A percentile compares a stretch with the other conserved stretches of the same genome.
Conservation (phyloP, 2,113 vertebrate species). For the Opisthocomus hoazin region DNA sequence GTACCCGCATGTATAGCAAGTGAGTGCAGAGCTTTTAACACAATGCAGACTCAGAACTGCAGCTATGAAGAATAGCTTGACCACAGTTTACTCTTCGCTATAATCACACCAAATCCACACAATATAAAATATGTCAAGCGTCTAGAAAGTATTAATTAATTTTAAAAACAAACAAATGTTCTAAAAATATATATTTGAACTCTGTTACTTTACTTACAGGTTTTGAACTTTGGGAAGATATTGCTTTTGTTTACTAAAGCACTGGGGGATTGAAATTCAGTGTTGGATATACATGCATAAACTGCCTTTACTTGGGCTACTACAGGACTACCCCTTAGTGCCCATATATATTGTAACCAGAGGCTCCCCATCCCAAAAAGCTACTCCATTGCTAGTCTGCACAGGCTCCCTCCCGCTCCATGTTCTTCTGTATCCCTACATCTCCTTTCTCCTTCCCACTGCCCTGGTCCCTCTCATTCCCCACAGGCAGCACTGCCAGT, state of each 20-base stretch:
- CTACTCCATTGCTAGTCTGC: not conserved
- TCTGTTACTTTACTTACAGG: not conserved
- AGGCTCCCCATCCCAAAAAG: not conserved
- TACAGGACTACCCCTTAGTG: not conserved
- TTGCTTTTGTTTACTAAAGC: not conserved
- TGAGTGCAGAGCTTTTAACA: not conserved
- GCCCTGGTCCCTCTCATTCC: not conserved
- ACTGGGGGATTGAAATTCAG: not conserved
- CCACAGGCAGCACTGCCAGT: not conserved
- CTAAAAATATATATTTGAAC: not conserved
- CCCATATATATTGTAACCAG: not conserved
- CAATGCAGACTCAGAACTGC: not conserved
- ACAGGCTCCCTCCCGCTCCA: not conserved
- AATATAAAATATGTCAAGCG: not conserved
- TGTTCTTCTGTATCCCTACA: not conserved
- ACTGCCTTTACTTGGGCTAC: not conserved
- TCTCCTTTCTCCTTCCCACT: not conserved
- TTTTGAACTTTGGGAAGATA: not conserved
- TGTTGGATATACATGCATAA: not conserved
- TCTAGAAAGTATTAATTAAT: not conserved
- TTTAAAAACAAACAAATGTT: not conserved
- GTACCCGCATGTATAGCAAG: not conserved
- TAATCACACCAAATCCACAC: not conserved
- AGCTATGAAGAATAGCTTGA: not conserved
- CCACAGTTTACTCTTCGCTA: not conserved